phyloP scores from a whole-genome alignment of 2,797 vertebrate genomes.

The Diplodus puntazzo region DNA sequence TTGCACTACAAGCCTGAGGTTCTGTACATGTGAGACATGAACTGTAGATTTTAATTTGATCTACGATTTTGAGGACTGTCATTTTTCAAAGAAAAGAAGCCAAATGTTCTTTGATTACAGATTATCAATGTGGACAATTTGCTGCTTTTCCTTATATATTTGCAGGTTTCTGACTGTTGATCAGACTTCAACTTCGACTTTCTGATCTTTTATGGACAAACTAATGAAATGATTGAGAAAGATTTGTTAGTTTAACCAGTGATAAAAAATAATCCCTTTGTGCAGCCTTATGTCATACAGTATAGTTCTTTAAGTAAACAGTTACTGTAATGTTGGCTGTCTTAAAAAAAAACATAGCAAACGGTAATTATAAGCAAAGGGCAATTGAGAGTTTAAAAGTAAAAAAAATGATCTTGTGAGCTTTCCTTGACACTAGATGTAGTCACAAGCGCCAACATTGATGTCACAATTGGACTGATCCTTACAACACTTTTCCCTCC shows the following conservation, averaged over 20 bases:
- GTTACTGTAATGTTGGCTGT: not conserved
- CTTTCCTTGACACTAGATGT: not conserved
- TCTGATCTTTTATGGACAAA: not conserved
- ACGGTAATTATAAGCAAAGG: not conserved
- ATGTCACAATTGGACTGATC: not conserved
- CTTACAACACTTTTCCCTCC: not conserved
- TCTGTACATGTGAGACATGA: not conserved
- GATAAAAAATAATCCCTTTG: not conserved
- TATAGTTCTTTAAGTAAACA: not conserved
- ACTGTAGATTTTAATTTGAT: not conserved
- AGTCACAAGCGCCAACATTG: not conserved
- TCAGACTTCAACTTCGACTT: not conserved
- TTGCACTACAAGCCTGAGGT: not conserved
- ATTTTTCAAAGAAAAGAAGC: too few species aligned
- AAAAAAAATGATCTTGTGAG: not conserved
- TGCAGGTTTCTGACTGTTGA: not conserved
- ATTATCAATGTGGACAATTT: not conserved
- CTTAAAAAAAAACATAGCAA: not conserved
- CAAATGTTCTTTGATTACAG: not conserved
- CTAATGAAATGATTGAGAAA: not conserved
- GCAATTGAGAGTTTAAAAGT: not conserved
- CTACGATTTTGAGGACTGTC: not conserved
- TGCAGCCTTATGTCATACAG: not conserved
- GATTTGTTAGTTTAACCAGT: not conserved
- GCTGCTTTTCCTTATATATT: not conserved